Percentiles rank a stretch among this genome's conserved stretches.
These are phyloP conservation scores for Carpatolechia fugitivella DNA, from an alignment of 2,888 invertebrate species.

Conservation along the genomic window DNA sequence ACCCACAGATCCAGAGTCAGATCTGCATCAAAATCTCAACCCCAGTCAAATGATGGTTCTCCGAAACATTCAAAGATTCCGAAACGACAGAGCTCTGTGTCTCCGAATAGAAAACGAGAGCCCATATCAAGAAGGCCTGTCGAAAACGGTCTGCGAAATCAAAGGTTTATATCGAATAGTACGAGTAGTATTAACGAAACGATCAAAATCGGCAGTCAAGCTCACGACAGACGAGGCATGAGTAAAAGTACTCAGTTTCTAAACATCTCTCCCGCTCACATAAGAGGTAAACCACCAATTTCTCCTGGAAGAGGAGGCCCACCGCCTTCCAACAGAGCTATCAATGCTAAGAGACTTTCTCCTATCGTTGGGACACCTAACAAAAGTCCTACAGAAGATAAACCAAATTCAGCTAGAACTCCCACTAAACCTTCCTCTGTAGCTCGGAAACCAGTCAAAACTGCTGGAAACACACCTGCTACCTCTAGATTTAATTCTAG, in stretches of 20 bases:
- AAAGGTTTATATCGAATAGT: conserved; percentile 68
- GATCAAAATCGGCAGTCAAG: conserved; percentile 60
- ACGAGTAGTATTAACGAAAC: conserved; percentile 73
- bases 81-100: conserved; percentile 67
- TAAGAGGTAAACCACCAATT: conserved; percentile 73
- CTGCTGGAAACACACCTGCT: conserved; percentile 58
- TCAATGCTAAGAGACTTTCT: conserved; percentile 69
- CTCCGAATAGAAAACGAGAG: conserved; percentile 54
- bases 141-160: conserved; percentile 54
- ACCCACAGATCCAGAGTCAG: conserved; percentile 58
- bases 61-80: conserved; percentile 74
- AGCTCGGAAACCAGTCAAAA: conserved; percentile 53
- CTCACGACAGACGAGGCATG: conserved; percentile 58
- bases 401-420: conserved; percentile 54
- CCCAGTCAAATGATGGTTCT: conserved; percentile 70
- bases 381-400: conserved; percentile 69
- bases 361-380: conserved; percentile 75
- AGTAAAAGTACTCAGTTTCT: conserved; percentile 69
- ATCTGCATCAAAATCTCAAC: conserved; percentile 62
- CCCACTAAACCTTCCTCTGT: conserved; percentile 48
- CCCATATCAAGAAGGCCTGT: conserved; percentile 41
- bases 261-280: conserved; percentile 52
- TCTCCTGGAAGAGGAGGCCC: conserved; percentile 70
- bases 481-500: conserved; percentile 67
- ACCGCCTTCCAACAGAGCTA: conserved; percentile 66